Conservation (phyloP, 2,888 invertebrate species). For the Amphipoea lucens region DNA sequence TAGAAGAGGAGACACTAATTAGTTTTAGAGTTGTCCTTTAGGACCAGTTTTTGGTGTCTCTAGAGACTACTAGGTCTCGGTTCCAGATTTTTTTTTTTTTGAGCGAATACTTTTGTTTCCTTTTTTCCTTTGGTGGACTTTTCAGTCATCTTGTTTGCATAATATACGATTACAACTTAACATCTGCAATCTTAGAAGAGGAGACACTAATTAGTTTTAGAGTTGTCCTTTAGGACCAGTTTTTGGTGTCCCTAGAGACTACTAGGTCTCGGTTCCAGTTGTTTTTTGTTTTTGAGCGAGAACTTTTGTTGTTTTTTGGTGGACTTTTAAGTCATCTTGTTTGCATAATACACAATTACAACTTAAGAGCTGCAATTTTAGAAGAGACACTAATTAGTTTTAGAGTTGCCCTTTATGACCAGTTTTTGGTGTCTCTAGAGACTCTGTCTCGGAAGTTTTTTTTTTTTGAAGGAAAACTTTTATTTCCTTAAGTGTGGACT, state of each 20-base stretch:
- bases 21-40: constrained; percentile 27
- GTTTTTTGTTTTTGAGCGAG: neutral
- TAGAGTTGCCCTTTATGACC: constrained; percentile 8
- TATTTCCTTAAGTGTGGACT: too few relatives aligned
- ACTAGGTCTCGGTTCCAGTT: neutral
- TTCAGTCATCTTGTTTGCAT: too few relatives aligned
- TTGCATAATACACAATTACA: too few relatives aligned
- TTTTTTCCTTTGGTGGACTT: neutral
- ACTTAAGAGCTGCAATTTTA: too few relatives aligned
- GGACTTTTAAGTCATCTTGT: neutral
- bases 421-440: constrained; percentile 12
- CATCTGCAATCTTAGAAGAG: too few relatives aligned
- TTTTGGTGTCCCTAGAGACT: constrained; percentile 14
- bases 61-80: neutral
- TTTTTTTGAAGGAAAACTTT: too few relatives aligned
- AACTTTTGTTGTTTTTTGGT: neutral
- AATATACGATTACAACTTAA: too few relatives aligned
- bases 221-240: constrained; percentile 8
- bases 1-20: constrained; percentile 29
- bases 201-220: constrained; percentile 44
- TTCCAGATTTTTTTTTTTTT: neutral
- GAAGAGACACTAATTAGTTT: constrained; percentile 41
- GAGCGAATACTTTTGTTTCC: neutral
- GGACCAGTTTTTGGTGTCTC: constrained; percentile 11
- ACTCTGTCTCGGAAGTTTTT: neutral